These are phyloP conservation scores for Lamprotornis superbus DNA, from an alignment of 2,113 vertebrate genomes.

Conservation along the genomic window DNA sequence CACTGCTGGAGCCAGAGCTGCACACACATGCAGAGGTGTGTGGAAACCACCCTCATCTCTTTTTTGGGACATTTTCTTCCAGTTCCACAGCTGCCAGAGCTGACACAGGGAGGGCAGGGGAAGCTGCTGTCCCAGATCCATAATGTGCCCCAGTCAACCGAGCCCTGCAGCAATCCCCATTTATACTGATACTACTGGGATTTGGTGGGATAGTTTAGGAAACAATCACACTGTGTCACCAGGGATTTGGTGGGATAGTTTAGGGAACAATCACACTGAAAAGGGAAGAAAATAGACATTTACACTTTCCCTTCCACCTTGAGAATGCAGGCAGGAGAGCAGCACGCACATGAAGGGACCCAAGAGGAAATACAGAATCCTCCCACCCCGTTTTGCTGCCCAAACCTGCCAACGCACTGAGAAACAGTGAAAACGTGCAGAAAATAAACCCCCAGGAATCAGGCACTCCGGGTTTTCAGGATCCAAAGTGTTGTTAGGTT, in stretches of 20 bases:
- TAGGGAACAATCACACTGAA: neutral
- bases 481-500: neutral
- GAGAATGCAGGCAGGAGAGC: neutral
- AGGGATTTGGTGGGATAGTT: neutral
- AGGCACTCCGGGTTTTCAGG: neutral
- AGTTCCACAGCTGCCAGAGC: neutral
- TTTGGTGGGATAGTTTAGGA: neutral
- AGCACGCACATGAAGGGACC: accelerated
- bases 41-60: neutral
- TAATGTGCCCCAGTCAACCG: accelerated
- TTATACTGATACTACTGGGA: neutral
- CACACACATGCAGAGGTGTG: accelerated
- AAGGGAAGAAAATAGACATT: neutral
- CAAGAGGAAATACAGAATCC: neutral
- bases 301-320: neutral
- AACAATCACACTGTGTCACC: neutral
- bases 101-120: neutral
- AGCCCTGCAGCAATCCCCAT: neutral
- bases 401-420: accelerated
- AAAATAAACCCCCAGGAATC: neutral
- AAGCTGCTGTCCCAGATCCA: neutral
- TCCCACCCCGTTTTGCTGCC: neutral
- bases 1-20: neutral
- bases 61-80: neutral
- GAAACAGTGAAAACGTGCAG: neutral